Conservation (phyloP, 2,888 invertebrate species). For the Gastrophysa polygoni region DNA sequence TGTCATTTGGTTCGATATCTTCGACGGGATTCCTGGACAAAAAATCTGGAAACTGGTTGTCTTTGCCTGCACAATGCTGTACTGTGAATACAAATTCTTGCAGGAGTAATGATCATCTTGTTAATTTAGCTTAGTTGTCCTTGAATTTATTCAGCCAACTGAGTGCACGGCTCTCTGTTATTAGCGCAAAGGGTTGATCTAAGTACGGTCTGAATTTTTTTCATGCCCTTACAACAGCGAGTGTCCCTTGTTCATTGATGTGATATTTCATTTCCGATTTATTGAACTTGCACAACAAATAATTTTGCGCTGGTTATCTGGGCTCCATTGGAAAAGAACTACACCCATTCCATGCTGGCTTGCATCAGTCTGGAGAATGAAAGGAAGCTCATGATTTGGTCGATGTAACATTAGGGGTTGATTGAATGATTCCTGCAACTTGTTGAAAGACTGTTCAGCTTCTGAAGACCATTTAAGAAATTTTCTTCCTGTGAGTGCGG, state of each 20-base stretch:
- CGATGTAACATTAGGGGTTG: too few species aligned
- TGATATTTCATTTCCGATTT: conserved; percentile 16
- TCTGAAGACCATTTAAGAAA: too few species aligned
- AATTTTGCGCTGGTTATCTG: background rate
- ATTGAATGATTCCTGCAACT: too few species aligned
- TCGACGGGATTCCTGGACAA: conserved; percentile 25
- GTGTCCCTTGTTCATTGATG: conserved; percentile 31
- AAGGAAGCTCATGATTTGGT: too few species aligned
- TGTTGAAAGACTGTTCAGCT: too few species aligned
- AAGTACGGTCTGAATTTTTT: conserved; percentile 27
- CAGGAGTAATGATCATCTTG: conserved; percentile 25
- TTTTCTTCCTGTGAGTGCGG: too few species aligned
- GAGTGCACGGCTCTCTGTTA: conserved; percentile 25
- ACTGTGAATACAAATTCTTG: conserved; percentile 34
- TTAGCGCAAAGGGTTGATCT: conserved; percentile 23
- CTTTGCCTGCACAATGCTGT: conserved; percentile 36
- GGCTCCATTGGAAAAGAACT: background rate
- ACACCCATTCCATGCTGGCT: background rate
- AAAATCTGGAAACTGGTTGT: conserved; percentile 33
- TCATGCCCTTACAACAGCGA: conserved; percentile 19
- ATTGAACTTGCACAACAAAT: conserved; percentile 26
- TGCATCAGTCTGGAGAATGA: too few species aligned
- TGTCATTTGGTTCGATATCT: background rate
- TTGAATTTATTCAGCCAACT: conserved; percentile 26
- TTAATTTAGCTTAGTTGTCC: conserved; percentile 24